A percentile compares a stretch with the other conserved stretches of the same genome.
Conservation (phyloP, 2,888 invertebrate species). For the Pasiphila rectangulata region DNA sequence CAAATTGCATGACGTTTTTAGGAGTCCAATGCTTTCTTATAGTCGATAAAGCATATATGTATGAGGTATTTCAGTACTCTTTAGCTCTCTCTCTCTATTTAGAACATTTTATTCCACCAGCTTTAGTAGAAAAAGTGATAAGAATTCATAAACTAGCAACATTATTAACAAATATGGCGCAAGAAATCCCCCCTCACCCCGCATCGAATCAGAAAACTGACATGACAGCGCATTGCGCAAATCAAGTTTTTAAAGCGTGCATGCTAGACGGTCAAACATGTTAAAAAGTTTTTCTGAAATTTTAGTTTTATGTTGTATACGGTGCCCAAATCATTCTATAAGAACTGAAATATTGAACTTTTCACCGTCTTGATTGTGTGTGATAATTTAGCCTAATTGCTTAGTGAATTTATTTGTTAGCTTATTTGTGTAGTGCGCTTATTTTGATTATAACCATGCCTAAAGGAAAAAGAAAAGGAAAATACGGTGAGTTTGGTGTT, state of each 20-base stretch:
- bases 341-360: constrained; percentile 87
- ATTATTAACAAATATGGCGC: constrained; percentile 53
- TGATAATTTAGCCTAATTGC: constrained; percentile 63
- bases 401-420: constrained; percentile 80
- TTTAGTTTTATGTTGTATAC: constrained; percentile 86
- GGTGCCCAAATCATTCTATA: constrained; percentile 85
- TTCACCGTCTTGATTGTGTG: constrained; percentile 89
- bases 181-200: constrained; percentile 39
- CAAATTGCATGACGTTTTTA: too few relatives aligned
- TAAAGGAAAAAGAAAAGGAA: constrained; percentile 88
- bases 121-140: constrained; percentile 7
- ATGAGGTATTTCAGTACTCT: too few relatives aligned
- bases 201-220: constrained; percentile 23
- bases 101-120: neutral
- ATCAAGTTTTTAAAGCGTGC: constrained; percentile 69
- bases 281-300: constrained; percentile 87
- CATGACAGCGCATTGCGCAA: constrained; percentile 72
- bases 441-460: constrained; percentile 82
- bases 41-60: too few relatives aligned
- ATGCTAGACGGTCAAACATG: constrained; percentile 83
- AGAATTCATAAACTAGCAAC: constrained; percentile 38
- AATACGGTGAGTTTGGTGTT: constrained; percentile 81
- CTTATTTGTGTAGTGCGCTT: constrained; percentile 67
- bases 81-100: too few relatives aligned
- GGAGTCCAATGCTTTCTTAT: too few relatives aligned